phyloP scores from a whole-genome alignment of 2,888 invertebrate species.

The Graphium colonna region DNA sequence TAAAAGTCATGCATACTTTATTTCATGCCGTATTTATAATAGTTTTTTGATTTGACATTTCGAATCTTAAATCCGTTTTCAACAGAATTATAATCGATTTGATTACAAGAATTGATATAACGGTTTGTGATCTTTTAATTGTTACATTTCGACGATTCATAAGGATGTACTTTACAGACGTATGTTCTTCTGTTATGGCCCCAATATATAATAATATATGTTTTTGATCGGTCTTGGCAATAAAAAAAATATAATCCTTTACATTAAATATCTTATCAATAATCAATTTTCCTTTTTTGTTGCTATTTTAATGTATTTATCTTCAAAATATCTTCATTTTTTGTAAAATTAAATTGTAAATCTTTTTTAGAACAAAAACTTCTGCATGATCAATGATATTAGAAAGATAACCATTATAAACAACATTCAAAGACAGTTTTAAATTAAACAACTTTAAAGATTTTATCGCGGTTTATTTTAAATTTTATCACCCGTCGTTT shows the following conservation, averaged over 20 bases:
- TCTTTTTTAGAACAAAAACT: background rate
- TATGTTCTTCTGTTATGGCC: background rate
- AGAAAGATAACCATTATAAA: background rate
- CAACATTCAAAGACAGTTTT: background rate
- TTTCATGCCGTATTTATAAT: no score
- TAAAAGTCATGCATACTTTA: no score
- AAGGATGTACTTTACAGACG: background rate
- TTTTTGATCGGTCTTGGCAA: background rate
- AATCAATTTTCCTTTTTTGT: background rate
- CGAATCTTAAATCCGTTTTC: background rate
- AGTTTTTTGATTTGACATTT: background rate
- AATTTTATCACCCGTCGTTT: no score
- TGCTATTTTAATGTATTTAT: background rate
- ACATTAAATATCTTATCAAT: background rate
- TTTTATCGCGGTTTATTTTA: no score
- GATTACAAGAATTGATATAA: background rate
- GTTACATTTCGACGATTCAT: background rate
- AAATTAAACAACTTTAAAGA: no score
- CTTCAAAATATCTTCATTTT: background rate
- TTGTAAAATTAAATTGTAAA: background rate
- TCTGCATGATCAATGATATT: background rate
- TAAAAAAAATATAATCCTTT: background rate
- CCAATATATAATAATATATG: background rate
- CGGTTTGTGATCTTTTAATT: background rate
- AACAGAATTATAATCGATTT: background rate